Base-by-base conservation (phyloP, 2,113 vertebrate species). In the Pantherophis guttatus region DNA sequence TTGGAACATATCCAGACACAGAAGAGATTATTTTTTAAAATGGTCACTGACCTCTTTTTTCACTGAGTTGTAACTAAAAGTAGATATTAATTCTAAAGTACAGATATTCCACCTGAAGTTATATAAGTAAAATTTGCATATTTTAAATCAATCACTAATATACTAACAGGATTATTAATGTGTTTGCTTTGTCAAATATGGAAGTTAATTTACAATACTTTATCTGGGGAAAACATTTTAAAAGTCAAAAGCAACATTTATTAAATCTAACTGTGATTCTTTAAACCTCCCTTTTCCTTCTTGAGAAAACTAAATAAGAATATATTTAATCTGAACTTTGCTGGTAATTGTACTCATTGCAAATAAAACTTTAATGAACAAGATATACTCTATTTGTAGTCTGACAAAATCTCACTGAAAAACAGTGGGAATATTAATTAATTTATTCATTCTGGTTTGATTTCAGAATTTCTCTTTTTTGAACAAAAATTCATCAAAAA, bases 1-100 rank as follows among this genome's bases (percentile, higher is more conserved):
- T 94, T 96, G 94, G 95, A 96, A 91, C 88, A 92, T 91, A 94
- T 94, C 93, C 94, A 95, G 95, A 93, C 93, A 70, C 95, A 59
- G 86, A 94, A 94, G 70, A 94, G 85, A 89, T 96, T 62, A 81
- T 92, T 97, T 96, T 93, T 94, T 95, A 87, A 55, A 93, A 96
- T 96, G 93, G 94, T 94, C 92, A 94, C 85, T 0, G 33, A 96
- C 95, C 91, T 23, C 3, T 86, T 48, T 70, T 65, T 57, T 44
- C 91, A 86, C 91, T 58, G 89, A 19, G 21, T 55, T 94, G 65
- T 93, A 94, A 92, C 94, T 93, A 97, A 95, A 90, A 94, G 94
- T 91, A 93, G 96, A 96, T 93, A 88, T 92, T 94, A 96, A 94
- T 58, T 89, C 62, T 92, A 59, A 86, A 95, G 93, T 87, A 81